A percentile compares a stretch with the other conserved stretches of the same genome.
phyloP scores from a whole-genome alignment of 1,140 invertebrate species.

The Oedothorax gibbosus region DNA sequence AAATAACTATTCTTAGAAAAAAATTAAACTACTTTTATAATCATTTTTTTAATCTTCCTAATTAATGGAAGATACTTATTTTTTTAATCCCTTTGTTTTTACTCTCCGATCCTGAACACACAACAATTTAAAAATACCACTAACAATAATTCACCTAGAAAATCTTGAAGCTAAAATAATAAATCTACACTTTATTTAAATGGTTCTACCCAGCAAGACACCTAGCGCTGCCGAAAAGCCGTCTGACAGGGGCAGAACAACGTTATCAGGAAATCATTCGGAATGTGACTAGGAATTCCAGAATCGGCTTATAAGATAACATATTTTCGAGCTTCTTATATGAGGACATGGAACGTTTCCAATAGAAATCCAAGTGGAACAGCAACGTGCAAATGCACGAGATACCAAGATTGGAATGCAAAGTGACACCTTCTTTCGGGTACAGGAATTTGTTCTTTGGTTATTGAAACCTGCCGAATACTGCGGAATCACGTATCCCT shows the following conservation, averaged over 20 bases:
- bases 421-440: conserved; percentile 17
- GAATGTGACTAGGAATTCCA: conserved; percentile 33
- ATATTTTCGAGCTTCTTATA: conserved; percentile 17
- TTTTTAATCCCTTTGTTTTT: too few relatives aligned
- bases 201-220: too few relatives aligned
- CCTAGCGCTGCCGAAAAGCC: conserved; percentile 1
- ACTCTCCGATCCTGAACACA: too few relatives aligned
- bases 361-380: conserved; percentile 30
- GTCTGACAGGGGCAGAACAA: conserved; percentile 25
- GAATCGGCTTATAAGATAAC: conserved; percentile 36
- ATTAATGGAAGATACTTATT: too few relatives aligned
- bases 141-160: too few relatives aligned
- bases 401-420: conserved; percentile 34
- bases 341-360: not conserved
- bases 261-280: conserved; percentile 31
- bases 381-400: conserved; percentile 23
- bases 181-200: too few relatives aligned
- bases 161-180: too few relatives aligned
- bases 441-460: conserved; percentile 9
- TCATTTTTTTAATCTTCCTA: too few relatives aligned
- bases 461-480: conserved; percentile 1
- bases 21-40: too few relatives aligned
- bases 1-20: too few relatives aligned
- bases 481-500: conserved; percentile 18
- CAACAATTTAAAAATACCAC: too few relatives aligned